Conservation (phyloP, 2,888 invertebrate genomes). For the Oxyteleia sp. region DNA sequence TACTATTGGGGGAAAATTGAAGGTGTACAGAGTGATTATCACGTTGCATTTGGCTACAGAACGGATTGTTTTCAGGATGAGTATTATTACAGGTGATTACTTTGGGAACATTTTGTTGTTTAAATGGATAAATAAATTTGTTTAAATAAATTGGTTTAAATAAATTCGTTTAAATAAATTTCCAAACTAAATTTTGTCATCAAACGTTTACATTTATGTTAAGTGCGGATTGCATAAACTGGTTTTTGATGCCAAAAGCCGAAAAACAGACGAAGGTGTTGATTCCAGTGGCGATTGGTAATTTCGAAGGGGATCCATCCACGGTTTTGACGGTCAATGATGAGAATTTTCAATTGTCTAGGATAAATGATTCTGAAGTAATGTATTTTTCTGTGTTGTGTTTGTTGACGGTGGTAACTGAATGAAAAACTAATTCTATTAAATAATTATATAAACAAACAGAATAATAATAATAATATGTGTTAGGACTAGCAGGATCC, state of each 20-base stretch:
- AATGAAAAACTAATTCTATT: too few relatives aligned
- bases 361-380: constrained; percentile 71
- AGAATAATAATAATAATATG: too few relatives aligned
- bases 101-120: too few relatives aligned
- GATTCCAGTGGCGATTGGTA: constrained; percentile 87
- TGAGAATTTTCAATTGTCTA: constrained; percentile 88
- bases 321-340: constrained; percentile 80
- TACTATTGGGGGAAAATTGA: constrained; percentile 96
- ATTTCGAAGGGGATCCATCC: constrained; percentile 87
- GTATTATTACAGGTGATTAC: constrained; percentile 91
- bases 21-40: constrained; percentile 93
- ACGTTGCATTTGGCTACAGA: constrained; percentile 93
- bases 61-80: constrained; percentile 92
- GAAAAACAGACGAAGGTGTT: constrained; percentile 86
- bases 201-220: constrained; percentile 53
- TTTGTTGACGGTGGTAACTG: too few relatives aligned
- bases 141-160: too few relatives aligned
- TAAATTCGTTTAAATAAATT: too few relatives aligned
- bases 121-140: neutral
- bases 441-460: too few relatives aligned
- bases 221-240: constrained; percentile 91
- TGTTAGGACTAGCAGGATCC: too few relatives aligned
- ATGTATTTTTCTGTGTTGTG: constrained; percentile 7
- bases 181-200: too few relatives aligned
- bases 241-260: constrained; percentile 90